These are phyloP conservation scores for Pteropus alecto DNA, from an alignment of 2,113 vertebrate species.

Conservation along the genomic window DNA sequence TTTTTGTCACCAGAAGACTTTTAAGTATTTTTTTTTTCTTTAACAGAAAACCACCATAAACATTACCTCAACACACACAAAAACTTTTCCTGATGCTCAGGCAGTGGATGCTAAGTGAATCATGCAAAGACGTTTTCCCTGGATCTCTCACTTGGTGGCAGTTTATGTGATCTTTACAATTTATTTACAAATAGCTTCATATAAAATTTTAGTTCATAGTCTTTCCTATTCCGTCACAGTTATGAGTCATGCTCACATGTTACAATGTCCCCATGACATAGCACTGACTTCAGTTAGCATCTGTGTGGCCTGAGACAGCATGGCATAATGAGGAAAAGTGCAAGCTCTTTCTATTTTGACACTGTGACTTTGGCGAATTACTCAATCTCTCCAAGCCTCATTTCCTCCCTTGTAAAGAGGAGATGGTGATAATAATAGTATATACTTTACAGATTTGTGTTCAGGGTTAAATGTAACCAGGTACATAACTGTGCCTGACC, in stretches of 20 bases:
- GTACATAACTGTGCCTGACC: background rate
- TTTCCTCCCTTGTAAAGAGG: slow-evolving; percentile 3
- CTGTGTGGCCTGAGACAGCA: background rate
- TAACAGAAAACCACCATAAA: background rate
- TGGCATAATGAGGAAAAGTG: background rate
- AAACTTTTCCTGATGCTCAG: background rate
- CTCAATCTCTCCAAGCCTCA: background rate
- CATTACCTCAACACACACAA: background rate
- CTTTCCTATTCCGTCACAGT: background rate
- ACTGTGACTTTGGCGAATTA: background rate
- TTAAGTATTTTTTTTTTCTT: background rate
- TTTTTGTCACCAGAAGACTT: slow-evolving; percentile 18
- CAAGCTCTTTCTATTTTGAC: background rate
- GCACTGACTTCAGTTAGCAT: background rate
- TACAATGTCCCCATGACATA: background rate
- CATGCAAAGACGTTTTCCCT: background rate
- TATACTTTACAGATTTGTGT: background rate
- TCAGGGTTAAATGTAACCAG: slow-evolving; percentile 5
- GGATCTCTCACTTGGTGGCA: background rate
- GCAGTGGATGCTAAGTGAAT: background rate
- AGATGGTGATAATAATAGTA: background rate
- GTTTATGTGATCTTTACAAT: background rate
- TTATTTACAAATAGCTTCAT: background rate
- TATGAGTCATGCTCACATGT: background rate
- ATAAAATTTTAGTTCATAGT: background rate